These are phyloP conservation scores for Zonotrichia albicollis DNA, from an alignment of 2,797 vertebrate species.

Conservation along the genomic window DNA sequence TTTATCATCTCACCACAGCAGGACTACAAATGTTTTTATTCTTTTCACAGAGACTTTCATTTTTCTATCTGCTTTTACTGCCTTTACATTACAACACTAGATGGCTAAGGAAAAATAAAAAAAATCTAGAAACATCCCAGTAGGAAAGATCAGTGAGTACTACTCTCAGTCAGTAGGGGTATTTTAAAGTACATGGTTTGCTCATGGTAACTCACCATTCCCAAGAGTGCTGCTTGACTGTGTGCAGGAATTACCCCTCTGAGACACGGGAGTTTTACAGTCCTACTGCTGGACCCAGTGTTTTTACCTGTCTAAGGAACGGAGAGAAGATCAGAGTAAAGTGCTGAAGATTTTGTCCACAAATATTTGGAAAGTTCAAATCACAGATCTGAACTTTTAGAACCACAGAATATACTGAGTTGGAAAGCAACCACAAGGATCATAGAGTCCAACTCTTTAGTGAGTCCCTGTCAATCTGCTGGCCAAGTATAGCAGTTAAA, in stretches of 20 bases:
- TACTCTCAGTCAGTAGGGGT: not conserved
- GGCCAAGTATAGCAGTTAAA: not conserved
- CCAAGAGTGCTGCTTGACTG: not conserved
- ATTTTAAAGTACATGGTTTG: conserved; percentile 10
- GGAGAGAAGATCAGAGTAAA: not conserved
- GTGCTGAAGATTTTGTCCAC: not conserved
- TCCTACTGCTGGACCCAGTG: not conserved
- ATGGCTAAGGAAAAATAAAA: conserved; percentile 15
- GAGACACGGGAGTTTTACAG: not conserved
- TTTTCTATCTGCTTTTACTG: conserved; percentile 23
- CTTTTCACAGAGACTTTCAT: conserved; percentile 9
- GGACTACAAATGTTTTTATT: not conserved
- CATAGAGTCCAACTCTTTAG: accelerated
- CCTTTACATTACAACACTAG: not conserved
- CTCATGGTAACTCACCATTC: not conserved
- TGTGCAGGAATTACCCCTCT: not conserved
- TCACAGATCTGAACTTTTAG: not conserved
- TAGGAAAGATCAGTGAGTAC: conserved; percentile 16
- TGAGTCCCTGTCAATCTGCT: not conserved
- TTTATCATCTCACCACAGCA: not conserved
- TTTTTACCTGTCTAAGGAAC: not conserved
- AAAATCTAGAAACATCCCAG: conserved; percentile 4
- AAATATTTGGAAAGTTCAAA: not conserved
- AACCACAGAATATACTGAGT: not conserved
- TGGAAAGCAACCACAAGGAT: not conserved